Conservation (phyloP, 35 echinoderm and acorn worm species). For the Holothuria glaberrima region DNA sequence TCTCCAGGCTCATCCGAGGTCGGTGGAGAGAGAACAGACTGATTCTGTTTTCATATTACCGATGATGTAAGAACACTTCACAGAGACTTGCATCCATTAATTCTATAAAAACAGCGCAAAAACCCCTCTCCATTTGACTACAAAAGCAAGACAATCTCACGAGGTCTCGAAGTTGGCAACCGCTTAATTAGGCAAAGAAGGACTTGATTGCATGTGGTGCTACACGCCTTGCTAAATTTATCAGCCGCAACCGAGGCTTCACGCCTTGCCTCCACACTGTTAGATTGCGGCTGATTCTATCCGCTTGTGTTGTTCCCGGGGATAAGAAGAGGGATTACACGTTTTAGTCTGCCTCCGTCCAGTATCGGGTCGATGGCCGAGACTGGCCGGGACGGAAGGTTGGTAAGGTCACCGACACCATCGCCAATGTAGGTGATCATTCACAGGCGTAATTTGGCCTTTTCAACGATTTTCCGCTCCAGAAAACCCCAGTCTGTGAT, state of each 20-base stretch:
- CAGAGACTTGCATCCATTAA: slow-evolving; percentile 45
- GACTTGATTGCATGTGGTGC: slow-evolving; percentile 35
- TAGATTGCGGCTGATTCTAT: no score
- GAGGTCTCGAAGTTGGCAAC: slow-evolving; percentile 23
- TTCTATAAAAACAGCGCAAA: slow-evolving; percentile 54
- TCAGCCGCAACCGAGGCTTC: slow-evolving; percentile 6
- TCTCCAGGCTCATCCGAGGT: slow-evolving; percentile 23
- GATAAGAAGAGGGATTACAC: slow-evolving; percentile 41
- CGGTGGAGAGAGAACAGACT: slow-evolving; percentile 13
- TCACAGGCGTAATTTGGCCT: slow-evolving; percentile 44
- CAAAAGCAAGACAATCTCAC: slow-evolving; percentile 39
- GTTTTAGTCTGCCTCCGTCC: slow-evolving; percentile 40
- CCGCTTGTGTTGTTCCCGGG: no score
- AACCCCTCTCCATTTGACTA: slow-evolving; percentile 27
- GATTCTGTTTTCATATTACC: slow-evolving; percentile 18
- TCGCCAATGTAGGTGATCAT: slow-evolving; percentile 14
- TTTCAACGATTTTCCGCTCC: slow-evolving; percentile 62
- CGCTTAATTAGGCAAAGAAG: slow-evolving; percentile 56
- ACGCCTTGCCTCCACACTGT: not conserved
- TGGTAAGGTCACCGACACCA: slow-evolving; percentile 24
- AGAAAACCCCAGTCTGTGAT: slow-evolving; percentile 9
- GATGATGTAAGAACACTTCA: slow-evolving; percentile 27
- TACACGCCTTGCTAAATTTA: slow-evolving; percentile 51
- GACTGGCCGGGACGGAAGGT: not conserved
- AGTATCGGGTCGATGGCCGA: slow-evolving; percentile 45